phyloP scores from a whole-genome alignment of 2,888 invertebrate species.

The Megamerina dolium region DNA sequence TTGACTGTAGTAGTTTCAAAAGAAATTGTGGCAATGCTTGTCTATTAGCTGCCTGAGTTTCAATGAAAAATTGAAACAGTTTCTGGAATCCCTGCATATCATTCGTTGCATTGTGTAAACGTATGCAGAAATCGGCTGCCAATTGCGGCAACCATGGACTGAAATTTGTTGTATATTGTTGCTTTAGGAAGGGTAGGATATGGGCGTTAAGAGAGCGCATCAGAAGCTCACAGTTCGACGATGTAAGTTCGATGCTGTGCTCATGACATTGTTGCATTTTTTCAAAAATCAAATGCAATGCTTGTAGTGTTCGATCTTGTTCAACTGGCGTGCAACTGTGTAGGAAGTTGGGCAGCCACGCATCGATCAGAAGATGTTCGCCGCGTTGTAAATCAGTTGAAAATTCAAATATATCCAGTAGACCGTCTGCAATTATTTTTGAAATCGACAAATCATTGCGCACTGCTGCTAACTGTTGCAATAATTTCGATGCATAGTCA shows the following conservation, averaged over 20 bases:
- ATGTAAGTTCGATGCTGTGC: slow-evolving; percentile 13
- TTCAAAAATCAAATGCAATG: slow-evolving; percentile 37
- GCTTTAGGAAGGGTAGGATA: slow-evolving; percentile 41
- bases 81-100: slow-evolving; percentile 32
- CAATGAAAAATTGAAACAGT: slow-evolving; percentile 34
- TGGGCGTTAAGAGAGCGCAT: slow-evolving; percentile 37
- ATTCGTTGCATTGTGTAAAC: slow-evolving; percentile 19
- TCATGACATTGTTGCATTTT: slow-evolving; percentile 26
- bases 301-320: slow-evolving; percentile 43
- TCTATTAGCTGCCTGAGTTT: slow-evolving; percentile 32
- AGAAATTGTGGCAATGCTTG: slow-evolving; percentile 36
- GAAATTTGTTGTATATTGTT: slow-evolving; percentile 35
- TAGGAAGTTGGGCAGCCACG: slow-evolving; percentile 45
- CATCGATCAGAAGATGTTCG: slow-evolving; percentile 38
- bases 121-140: slow-evolving; percentile 40
- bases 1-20: slow-evolving; percentile 30
- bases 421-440: slow-evolving; percentile 33
- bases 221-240: slow-evolving; percentile 16
- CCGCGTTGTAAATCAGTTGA: slow-evolving; percentile 38
- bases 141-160: slow-evolving; percentile 40
- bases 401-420: slow-evolving; percentile 36
- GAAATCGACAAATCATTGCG: slow-evolving; percentile 37
- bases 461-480: slow-evolving; percentile 34
- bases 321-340: slow-evolving; percentile 37
- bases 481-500: slow-evolving; percentile 39